Evolutionary conservation across 2,113 vertebrate genomes (phyloP).

Genomic region (Channa maculata): DNA sequence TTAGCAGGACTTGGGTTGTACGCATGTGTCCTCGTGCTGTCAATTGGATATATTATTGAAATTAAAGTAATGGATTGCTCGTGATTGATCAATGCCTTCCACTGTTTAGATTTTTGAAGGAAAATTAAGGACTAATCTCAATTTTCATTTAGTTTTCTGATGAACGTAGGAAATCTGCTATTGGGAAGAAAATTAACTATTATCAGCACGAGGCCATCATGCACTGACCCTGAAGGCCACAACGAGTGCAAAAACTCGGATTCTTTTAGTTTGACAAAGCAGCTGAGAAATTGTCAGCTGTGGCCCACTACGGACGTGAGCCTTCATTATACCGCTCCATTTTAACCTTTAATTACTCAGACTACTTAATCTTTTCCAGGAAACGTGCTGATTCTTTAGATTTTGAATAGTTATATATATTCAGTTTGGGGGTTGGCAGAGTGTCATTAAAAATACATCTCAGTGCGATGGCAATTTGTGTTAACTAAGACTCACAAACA

Average conservation of each 20-base stretch:
- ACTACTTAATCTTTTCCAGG: slow-evolving; percentile 1
- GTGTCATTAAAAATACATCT: too few species aligned
- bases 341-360: not conserved
- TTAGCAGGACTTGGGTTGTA: slow-evolving; percentile 50
- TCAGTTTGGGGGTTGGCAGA: too few species aligned
- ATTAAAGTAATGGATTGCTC: slow-evolving; percentile 40
- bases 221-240: not conserved
- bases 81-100: slow-evolving; percentile 56
- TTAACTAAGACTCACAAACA: too few species aligned
- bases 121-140: slow-evolving; percentile 9
- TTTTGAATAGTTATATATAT: too few species aligned
- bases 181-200: slow-evolving; percentile 33
- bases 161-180: slow-evolving; percentile 14
- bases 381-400: not conserved
- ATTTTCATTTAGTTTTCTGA: slow-evolving; percentile 29
- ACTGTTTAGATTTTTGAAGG: not conserved
- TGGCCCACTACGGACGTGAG: not conserved
- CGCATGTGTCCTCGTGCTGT: slow-evolving; percentile 33
- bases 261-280: not conserved
- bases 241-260: not conserved
- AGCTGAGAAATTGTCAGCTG: not conserved
- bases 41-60: slow-evolving; percentile 69
- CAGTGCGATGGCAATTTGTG: too few species aligned
- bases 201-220: slow-evolving; percentile 1
- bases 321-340: not conserved